Evolutionary conservation across 2,113 vertebrate genomes (phyloP).

Genomic region (Anguilla rostrata): DNA sequence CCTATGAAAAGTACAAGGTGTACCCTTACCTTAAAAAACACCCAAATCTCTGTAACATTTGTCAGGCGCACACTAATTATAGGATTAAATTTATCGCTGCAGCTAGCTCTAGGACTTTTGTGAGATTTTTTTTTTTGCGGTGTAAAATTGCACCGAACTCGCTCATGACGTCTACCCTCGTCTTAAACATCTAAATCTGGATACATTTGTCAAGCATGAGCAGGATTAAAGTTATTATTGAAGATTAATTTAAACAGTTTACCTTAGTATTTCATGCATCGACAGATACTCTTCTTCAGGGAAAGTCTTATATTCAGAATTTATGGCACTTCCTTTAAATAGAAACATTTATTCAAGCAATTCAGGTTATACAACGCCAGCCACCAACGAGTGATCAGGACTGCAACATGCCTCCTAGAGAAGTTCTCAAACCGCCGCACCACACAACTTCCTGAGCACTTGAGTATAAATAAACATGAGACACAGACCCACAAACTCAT

Average conservation of each 20-base stretch:
- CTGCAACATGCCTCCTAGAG: too few relatives aligned
- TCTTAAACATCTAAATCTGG: too few relatives aligned
- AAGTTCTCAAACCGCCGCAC: too few relatives aligned
- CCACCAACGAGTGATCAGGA: too few relatives aligned
- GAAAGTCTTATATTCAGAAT: too few relatives aligned
- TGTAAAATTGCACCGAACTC: background rate
- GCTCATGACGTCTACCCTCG: too few relatives aligned
- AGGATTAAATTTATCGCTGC: background rate
- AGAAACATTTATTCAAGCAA: too few relatives aligned
- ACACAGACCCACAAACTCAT: background rate
- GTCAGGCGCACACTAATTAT: background rate
- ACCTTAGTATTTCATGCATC: background rate
- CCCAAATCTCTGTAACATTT: background rate
- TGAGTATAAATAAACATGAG: background rate
- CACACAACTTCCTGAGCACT: too few relatives aligned
- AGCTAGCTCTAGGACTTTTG: background rate
- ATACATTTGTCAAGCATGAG: too few relatives aligned
- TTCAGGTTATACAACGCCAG: too few relatives aligned
- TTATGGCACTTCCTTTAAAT: too few relatives aligned
- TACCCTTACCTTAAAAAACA: background rate
- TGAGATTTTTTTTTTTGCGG: background rate
- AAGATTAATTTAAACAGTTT: background rate
- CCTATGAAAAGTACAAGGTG: background rate
- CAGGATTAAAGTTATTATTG: background rate
- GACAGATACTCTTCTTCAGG: background rate